Percentiles rank a stretch among this genome's conserved stretches.
Conservation (phyloP, 2,113 vertebrate species). For the Neopipo cinnamomea region DNA sequence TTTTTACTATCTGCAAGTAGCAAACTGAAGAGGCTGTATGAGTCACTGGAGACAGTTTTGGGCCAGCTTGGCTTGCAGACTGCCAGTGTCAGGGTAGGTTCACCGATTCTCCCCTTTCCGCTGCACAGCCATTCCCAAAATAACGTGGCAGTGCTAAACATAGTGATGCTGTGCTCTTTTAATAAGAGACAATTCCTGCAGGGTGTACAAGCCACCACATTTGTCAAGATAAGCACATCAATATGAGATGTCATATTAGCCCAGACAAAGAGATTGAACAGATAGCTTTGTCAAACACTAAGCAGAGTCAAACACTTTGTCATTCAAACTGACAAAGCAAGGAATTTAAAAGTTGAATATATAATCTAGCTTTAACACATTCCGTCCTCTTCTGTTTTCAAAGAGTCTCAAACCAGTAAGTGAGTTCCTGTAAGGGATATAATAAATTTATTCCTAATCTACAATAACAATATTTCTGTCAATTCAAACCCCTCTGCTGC, state of each 20-base stretch:
- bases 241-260: conserved; percentile 33
- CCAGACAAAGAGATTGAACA: conserved; percentile 48
- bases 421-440: background rate
- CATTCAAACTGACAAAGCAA: conserved; percentile 62
- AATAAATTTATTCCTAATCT: conserved; percentile 21
- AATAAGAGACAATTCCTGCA: conserved; percentile 26
- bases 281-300: conserved; percentile 51
- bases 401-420: conserved; percentile 22
- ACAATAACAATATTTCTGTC: background rate
- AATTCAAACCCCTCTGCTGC: background rate
- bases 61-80: background rate
- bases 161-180: background rate
- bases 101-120: background rate
- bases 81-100: background rate
- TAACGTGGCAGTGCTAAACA: background rate
- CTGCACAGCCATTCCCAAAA: conserved; percentile 11
- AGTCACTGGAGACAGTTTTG: background rate
- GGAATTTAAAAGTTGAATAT: conserved; percentile 31
- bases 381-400: background rate
- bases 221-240: conserved; percentile 60
- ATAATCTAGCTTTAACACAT: background rate
- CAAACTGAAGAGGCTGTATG: background rate
- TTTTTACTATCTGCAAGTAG: background rate
- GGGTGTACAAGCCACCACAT: background rate
- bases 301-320: too few species aligned